Evolutionary conservation across 2,888 invertebrate species (phyloP), one percentile per base, ranked within the genome.

Genomic region (Vannuccia rotundouncinata): DNA sequence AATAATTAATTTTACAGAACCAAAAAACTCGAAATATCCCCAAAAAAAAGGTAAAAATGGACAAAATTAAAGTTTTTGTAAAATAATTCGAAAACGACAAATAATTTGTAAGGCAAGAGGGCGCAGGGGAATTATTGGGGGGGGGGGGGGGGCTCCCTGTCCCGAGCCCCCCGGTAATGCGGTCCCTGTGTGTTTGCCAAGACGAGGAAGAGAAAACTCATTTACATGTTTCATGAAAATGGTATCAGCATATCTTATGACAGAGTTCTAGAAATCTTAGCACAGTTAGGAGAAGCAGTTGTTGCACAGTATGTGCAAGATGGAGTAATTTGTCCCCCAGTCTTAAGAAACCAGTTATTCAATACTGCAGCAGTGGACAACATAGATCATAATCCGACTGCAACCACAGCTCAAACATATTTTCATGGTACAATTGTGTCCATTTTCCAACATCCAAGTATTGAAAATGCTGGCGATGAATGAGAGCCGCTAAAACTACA

Each of bases 201-300:
- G 45, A 84, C 82, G 17, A 77, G 83, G 73, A 84, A 82, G 78
- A 77, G 82, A 66, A 28, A 78, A 59, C 73, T 84, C 1, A 79
- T 83, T 2, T 80, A 82, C 0, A 81, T 73, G 81, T 60, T 82
- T 22, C 74, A 79, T 77, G 82, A 83, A 17, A 79, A 82, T 76
- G 84, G 83, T 17, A 29, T 84, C 0, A 80, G 82, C 45, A 82
- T 84, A 79, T 83, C 82, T 25, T 84, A 83, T 81, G 82, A 83
- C 29, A 78, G 84, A 30, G 83, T 84, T 0, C 77, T 84, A 13
- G 82, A 82, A 73, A 81, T 84, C 22, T 82, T 83, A 31, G 78
- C 59, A 17, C 59, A 74, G 78, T 27, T 74, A 60, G 78, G 78
- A 30, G 78, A 78, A 22, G 31, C 78, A 17, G 78, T 59, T 74